Evolutionary conservation across 2,888 invertebrate genomes (phyloP).

Genomic region (Stenurella melanura): DNA sequence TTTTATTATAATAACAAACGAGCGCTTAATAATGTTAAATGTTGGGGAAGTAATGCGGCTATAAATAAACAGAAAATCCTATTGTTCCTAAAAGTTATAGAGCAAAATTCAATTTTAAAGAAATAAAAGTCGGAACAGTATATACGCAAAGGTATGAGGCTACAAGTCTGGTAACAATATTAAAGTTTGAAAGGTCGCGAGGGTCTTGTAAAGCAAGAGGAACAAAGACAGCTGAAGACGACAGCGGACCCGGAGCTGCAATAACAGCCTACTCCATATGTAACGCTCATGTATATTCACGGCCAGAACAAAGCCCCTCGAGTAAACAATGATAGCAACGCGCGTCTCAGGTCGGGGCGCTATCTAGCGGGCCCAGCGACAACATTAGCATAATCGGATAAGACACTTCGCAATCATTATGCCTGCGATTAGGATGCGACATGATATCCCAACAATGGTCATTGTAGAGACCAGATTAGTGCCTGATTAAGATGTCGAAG

Average conservation of each 20-base stretch:
- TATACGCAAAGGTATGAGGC: slow-evolving; percentile 49
- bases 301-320: slow-evolving; percentile 70
- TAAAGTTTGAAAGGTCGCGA: slow-evolving; percentile 61
- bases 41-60: slow-evolving; percentile 49
- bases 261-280: slow-evolving; percentile 73
- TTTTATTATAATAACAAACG: background rate
- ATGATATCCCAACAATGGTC: slow-evolving; percentile 63
- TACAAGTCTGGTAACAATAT: slow-evolving; percentile 61
- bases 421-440: slow-evolving; percentile 68
- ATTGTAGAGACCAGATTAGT: slow-evolving; percentile 55
- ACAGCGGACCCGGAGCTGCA: slow-evolving; percentile 50
- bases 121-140: slow-evolving; percentile 49
- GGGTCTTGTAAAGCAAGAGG: slow-evolving; percentile 47
- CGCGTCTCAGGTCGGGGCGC: slow-evolving; percentile 60
- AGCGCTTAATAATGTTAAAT: slow-evolving; percentile 42
- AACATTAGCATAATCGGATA: slow-evolving; percentile 73
- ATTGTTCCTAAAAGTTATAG: slow-evolving; percentile 55
- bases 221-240: slow-evolving; percentile 47
- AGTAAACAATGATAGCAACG: slow-evolving; percentile 71
- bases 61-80: slow-evolving; percentile 58
- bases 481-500: slow-evolving; percentile 41
- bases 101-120: slow-evolving; percentile 53
- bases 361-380: slow-evolving; percentile 70
- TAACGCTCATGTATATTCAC: slow-evolving; percentile 74
- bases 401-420: slow-evolving; percentile 69